phyloP scores from a whole-genome alignment of 2,797 vertebrate genomes.

The Epinephelus coioides region DNA sequence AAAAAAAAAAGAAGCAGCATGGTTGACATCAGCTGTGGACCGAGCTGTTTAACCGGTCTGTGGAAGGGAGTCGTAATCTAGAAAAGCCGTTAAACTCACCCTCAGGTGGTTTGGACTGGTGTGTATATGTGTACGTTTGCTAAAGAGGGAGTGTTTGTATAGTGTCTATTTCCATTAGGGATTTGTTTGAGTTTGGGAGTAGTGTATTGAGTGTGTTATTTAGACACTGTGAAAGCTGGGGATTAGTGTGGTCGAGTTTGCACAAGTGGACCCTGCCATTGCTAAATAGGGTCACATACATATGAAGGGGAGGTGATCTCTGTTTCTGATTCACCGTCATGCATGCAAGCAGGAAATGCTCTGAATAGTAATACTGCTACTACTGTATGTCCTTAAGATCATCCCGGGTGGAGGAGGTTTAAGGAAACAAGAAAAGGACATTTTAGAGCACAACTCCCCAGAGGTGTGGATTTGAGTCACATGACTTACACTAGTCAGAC shows the following conservation, averaged over 20 bases:
- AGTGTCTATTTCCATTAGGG: constrained; percentile 60
- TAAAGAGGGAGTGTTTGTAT: constrained; percentile 62
- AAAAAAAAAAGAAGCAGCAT: constrained; percentile 17
- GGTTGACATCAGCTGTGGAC: constrained; percentile 73
- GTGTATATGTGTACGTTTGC: constrained; percentile 55
- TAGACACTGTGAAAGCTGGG: constrained; percentile 52
- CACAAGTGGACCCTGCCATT: constrained; percentile 58
- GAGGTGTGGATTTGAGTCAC: too few species aligned
- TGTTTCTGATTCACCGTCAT: constrained; percentile 36
- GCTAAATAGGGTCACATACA: constrained; percentile 61
- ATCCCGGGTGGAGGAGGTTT: constrained; percentile 19
- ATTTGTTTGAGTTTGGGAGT: constrained; percentile 71
- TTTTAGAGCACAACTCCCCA: neutral
- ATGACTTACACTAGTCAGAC: too few species aligned
- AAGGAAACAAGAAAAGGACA: constrained; percentile 1
- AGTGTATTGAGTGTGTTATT: constrained; percentile 46
- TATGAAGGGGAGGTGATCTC: neutral
- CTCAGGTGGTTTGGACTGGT: constrained; percentile 63
- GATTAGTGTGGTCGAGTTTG: constrained; percentile 70
- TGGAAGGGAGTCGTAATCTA: constrained; percentile 57
- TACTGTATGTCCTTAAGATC: neutral
- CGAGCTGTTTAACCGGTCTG: constrained; percentile 75
- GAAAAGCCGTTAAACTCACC: constrained; percentile 78
- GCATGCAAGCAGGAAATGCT: neutral
- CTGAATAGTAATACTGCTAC: constrained; percentile 9